phyloP scores from a whole-genome alignment of 2,113 vertebrate species.

The Ornithorhynchus anatinus region DNA sequence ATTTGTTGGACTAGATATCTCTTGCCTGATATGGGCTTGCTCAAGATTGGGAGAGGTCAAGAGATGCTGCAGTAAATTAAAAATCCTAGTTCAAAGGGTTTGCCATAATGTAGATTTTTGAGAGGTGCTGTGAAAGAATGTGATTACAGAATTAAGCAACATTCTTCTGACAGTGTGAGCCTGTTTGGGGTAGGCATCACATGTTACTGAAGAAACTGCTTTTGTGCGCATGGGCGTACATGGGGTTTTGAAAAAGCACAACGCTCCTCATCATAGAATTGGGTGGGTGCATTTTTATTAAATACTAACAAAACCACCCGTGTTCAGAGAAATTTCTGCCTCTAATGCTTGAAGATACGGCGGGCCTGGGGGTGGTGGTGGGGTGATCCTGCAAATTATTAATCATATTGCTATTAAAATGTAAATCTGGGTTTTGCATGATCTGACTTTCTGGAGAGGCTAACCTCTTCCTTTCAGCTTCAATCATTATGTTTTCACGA shows the following conservation, averaged over 20 bases:
- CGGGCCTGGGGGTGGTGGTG: no score
- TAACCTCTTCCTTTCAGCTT: background rate
- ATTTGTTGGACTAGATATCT: background rate
- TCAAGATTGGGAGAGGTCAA: background rate
- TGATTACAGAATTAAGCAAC: no score
- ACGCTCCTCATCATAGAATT: no score
- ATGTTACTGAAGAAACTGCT: no score
- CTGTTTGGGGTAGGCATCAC: no score
- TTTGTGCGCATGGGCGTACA: no score
- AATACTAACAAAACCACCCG: constrained; percentile 33
- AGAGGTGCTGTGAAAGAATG: no score
- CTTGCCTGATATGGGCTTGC: background rate
- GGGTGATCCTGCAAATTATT: background rate
- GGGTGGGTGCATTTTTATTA: no score
- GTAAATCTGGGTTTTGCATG: background rate
- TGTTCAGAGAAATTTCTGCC: constrained; percentile 25
- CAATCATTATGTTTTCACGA: background rate
- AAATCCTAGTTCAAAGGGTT: no score
- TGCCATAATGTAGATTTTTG: no score
- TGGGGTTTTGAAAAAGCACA: no score
- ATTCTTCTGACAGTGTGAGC: no score
- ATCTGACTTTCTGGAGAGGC: background rate
- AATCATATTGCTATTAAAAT: constrained; percentile 5
- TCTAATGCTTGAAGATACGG: constrained; percentile 27
- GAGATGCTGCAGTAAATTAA: background rate